Percentiles rank a stretch among this genome's conserved stretches.
Conservation (phyloP, 2,888 invertebrate genomes). For the Limenitis arthemis region DNA sequence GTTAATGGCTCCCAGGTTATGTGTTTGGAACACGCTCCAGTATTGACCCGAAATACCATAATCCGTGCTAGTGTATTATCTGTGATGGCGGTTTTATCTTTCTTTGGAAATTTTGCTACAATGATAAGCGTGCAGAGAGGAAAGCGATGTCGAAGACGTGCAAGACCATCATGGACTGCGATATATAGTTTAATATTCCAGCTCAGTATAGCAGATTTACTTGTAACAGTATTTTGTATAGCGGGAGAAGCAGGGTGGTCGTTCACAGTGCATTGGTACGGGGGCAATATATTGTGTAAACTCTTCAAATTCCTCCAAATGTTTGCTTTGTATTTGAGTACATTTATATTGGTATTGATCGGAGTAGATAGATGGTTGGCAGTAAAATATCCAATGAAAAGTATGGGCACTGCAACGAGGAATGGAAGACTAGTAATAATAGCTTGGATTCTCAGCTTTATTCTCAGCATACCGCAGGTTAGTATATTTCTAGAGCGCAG, state of each 20-base stretch:
- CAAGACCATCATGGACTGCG: slow-evolving; percentile 77
- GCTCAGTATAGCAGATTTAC: slow-evolving; percentile 85
- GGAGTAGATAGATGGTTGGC: slow-evolving; percentile 87
- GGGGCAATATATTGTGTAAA: slow-evolving; percentile 84
- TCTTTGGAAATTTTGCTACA: slow-evolving; percentile 83
- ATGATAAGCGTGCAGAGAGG: slow-evolving; percentile 82
- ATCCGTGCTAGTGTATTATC: slow-evolving; percentile 78
- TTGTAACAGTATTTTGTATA: slow-evolving; percentile 87
- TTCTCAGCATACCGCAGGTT: slow-evolving; percentile 89
- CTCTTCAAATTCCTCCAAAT: slow-evolving; percentile 86
- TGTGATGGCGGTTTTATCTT: slow-evolving; percentile 79
- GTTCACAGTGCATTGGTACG: slow-evolving; percentile 85
- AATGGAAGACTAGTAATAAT: slow-evolving; percentile 77
- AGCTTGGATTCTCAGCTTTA: slow-evolving; percentile 80
- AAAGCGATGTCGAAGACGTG: slow-evolving; percentile 68
- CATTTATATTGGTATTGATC: slow-evolving; percentile 86
- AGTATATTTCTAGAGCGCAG: slow-evolving; percentile 32
- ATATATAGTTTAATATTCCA: slow-evolving; percentile 86
- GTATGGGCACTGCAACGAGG: slow-evolving; percentile 75
- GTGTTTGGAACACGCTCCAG: slow-evolving; percentile 78
- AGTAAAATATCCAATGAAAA: slow-evolving; percentile 85
- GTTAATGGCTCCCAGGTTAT: slow-evolving; percentile 49
- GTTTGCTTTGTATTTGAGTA: slow-evolving; percentile 86
- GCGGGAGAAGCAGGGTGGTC: slow-evolving; percentile 87
- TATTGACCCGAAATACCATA: slow-evolving; percentile 73